Evolutionary conservation across 2,888 invertebrate genomes (phyloP).

Genomic region (Philhelius pedissequus): DNA sequence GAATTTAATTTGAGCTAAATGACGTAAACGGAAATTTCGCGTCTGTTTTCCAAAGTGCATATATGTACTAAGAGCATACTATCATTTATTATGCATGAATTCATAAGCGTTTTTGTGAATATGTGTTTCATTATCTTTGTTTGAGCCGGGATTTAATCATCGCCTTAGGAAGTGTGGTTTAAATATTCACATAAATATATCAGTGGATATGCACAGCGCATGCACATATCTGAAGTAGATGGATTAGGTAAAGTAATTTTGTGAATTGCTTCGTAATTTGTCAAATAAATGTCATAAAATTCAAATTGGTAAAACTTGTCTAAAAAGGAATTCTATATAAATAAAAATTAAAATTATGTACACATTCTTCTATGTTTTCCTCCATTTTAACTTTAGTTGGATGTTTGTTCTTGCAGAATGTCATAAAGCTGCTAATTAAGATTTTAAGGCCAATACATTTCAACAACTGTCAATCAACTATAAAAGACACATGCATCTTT

Average conservation of each 20-base stretch:
- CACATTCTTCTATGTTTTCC: no score
- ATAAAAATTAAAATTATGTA: no score
- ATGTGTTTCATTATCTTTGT: constrained; percentile 40
- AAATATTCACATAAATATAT: not conserved
- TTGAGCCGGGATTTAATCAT: constrained; percentile 26
- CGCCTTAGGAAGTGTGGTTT: constrained; percentile 13
- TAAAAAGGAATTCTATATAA: no score
- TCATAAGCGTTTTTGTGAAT: constrained; percentile 3
- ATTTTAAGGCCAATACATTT: no score
- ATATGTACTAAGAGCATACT: constrained; percentile 18
- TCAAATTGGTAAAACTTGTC: not conserved
- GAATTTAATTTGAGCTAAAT: constrained; percentile 39
- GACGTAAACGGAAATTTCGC: constrained; percentile 41
- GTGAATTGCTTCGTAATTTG: constrained; percentile 4
- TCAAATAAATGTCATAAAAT: not conserved
- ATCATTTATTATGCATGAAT: constrained; percentile 30
- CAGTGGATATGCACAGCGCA: not conserved
- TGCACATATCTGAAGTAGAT: not conserved
- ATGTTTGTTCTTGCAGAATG: no score
- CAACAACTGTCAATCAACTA: no score
- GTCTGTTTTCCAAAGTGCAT: constrained; percentile 42
- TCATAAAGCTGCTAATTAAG: no score
- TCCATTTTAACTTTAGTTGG: no score
- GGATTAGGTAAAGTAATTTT: constrained; percentile 7
- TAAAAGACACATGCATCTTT: no score